Evolutionary conservation across 92 coral and sea anemone genomes (phyloP).

Genomic region (Actinernus sp.): DNA sequence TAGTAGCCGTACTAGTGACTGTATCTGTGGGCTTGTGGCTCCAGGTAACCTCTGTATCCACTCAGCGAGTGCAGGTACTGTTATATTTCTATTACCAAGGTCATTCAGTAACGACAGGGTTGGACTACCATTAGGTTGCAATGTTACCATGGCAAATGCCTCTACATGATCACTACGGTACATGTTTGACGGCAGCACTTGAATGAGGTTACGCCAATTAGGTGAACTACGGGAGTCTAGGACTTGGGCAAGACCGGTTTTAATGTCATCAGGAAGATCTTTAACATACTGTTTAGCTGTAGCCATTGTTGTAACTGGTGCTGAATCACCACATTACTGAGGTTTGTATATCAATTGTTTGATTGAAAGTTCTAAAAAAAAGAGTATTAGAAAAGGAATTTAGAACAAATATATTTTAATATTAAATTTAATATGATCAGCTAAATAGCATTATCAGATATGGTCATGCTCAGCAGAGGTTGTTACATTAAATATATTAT

Average conservation of each 20-base stretch:
- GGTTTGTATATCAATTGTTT: too few species aligned
- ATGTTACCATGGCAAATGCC: constrained; percentile 63
- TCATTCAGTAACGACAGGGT: constrained; percentile 65
- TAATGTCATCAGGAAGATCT: constrained; percentile 62
- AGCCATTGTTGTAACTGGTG: too few species aligned
- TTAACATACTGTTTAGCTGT: constrained; percentile 42
- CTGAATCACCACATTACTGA: not conserved
- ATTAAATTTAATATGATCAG: too few species aligned
- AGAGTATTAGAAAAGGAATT: too few species aligned
- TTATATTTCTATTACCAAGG: constrained; percentile 58
- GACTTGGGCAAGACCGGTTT: constrained; percentile 45
- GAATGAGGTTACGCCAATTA: constrained; percentile 84
- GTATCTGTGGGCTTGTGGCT: constrained; percentile 30
- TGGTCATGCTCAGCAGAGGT: too few species aligned
- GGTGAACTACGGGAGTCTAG: constrained; percentile 64
- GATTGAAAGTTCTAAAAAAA: too few species aligned
- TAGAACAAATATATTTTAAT: too few species aligned
- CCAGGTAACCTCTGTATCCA: constrained; percentile 42
- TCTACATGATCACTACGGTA: constrained; percentile 49
- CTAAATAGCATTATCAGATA: too few species aligned
- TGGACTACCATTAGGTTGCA: constrained; percentile 87
- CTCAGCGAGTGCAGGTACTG: constrained; percentile 63
- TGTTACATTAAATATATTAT: too few species aligned
- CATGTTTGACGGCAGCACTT: constrained; percentile 24
- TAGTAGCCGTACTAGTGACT: constrained; percentile 38